These are phyloP conservation scores for Rotaria socialis DNA, from an alignment of 2,888 invertebrate genomes.

Conservation along the genomic window DNA sequence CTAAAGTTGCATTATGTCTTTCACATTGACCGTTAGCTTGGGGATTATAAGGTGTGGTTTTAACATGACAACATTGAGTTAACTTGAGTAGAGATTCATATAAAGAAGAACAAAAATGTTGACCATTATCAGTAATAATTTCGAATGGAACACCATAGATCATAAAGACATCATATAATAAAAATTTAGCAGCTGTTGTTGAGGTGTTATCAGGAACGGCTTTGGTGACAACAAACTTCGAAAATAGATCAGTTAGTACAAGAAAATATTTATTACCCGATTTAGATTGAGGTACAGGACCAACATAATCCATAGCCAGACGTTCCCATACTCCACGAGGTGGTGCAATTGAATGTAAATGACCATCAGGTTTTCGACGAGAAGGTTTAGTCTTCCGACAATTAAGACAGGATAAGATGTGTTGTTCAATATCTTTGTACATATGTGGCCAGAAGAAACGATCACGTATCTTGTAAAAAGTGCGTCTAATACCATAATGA, in stretches of 20 bases:
- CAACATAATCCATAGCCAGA: not conserved
- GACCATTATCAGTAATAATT: not conserved
- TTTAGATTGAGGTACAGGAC: not conserved
- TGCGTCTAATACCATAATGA: no score
- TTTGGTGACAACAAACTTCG: not conserved
- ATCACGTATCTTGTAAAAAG: no score
- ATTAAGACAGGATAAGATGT: not conserved
- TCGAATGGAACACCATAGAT: not conserved
- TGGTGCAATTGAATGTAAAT: not conserved
- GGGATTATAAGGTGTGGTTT: not conserved
- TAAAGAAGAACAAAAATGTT: not conserved
- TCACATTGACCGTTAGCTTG: not conserved
- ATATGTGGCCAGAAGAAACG: not conserved
- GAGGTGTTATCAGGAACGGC: not conserved
- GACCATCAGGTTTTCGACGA: not conserved
- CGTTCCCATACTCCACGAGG: not conserved
- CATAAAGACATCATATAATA: not conserved
- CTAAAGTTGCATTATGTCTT: not conserved
- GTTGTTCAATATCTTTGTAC: not conserved
- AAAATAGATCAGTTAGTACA: not conserved
- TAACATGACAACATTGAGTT: not conserved
- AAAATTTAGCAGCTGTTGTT: not conserved
- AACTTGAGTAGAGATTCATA: not conserved
- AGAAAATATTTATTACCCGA: not conserved
- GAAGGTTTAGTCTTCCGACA: not conserved